phyloP scores from a whole-genome alignment of 2,113 vertebrate species.

The Morone chrysops region DNA sequence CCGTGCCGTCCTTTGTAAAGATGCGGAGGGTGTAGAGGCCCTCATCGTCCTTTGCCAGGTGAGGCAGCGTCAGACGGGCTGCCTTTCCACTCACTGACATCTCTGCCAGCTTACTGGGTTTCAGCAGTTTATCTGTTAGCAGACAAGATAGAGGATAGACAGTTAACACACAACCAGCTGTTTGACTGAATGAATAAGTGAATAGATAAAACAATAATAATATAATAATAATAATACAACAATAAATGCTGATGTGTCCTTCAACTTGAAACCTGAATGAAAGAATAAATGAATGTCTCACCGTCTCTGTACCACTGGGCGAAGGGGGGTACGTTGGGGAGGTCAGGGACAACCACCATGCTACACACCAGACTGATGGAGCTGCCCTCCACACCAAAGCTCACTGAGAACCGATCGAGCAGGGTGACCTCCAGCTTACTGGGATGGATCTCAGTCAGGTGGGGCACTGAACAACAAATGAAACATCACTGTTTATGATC shows the following conservation, averaged over 20 bases:
- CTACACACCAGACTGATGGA: conserved; percentile 89
- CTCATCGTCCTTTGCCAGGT: conserved; percentile 97
- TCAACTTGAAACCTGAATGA: not conserved
- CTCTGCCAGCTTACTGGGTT: conserved; percentile 87
- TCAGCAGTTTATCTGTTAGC: conserved; percentile 87
- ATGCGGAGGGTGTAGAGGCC: conserved; percentile 95
- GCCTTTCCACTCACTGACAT: conserved; percentile 88
- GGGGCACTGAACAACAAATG: conserved; percentile 80
- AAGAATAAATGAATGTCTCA: conserved; percentile 73
- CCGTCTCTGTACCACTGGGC: conserved; percentile 96
- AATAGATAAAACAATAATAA: not conserved
- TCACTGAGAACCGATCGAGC: conserved; percentile 91
- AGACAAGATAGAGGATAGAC: not conserved
- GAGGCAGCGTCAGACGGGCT: conserved; percentile 89
- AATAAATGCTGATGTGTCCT: too few relatives aligned
- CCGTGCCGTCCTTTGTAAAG: conserved; percentile 89
- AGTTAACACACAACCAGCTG: not conserved
- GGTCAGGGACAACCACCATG: conserved; percentile 91
- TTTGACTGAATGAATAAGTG: not conserved
- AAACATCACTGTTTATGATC: not conserved
- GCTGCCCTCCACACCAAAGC: conserved; percentile 91
- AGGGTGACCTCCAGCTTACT: conserved; percentile 93
- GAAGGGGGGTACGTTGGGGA: conserved; percentile 89
- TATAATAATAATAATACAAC: too few relatives aligned
- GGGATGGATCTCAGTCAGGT: conserved; percentile 84